Evolutionary conservation across 2,888 invertebrate species (phyloP).

Genomic region (Folsomia manolachei): DNA sequence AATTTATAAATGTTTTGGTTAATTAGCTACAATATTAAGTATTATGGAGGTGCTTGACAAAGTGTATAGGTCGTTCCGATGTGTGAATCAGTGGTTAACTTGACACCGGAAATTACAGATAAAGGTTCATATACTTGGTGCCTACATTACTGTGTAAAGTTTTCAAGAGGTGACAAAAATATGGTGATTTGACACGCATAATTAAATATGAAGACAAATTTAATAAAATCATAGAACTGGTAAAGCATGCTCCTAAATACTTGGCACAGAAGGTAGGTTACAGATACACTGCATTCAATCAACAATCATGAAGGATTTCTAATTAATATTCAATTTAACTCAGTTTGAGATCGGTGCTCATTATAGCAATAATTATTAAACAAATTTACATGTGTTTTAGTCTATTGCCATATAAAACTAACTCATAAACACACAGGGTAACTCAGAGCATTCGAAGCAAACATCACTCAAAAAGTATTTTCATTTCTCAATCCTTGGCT

Average conservation of each 20-base stretch:
- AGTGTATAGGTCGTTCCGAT: neutral
- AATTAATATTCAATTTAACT: neutral
- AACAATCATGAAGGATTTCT: neutral
- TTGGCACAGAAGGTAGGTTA: neutral
- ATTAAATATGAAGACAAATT: neutral
- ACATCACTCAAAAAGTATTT: neutral
- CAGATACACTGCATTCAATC: neutral
- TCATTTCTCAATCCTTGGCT: no score
- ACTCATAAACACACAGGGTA: neutral
- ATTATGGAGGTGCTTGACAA: neutral
- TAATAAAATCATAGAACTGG: no score
- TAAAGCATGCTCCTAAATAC: neutral
- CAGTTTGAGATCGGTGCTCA: neutral
- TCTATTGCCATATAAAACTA: no score
- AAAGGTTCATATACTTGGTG: neutral
- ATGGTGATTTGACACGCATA: neutral
- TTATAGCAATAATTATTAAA: no score
- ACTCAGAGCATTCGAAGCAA: neutral
- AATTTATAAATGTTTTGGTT: slow-evolving; percentile 11
- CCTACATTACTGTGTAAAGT: neutral
- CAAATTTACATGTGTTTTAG: neutral
- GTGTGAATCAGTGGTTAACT: slow-evolving; percentile 8
- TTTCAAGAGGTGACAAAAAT: neutral
- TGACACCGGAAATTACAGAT: slow-evolving; percentile 3
- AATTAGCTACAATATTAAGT: slow-evolving; percentile 10